A percentile compares a stretch with the other conserved stretches of the same genome.
Evolutionary conservation across 2,113 vertebrate genomes (phyloP).

Genomic region (Malurus cyaneus): DNA sequence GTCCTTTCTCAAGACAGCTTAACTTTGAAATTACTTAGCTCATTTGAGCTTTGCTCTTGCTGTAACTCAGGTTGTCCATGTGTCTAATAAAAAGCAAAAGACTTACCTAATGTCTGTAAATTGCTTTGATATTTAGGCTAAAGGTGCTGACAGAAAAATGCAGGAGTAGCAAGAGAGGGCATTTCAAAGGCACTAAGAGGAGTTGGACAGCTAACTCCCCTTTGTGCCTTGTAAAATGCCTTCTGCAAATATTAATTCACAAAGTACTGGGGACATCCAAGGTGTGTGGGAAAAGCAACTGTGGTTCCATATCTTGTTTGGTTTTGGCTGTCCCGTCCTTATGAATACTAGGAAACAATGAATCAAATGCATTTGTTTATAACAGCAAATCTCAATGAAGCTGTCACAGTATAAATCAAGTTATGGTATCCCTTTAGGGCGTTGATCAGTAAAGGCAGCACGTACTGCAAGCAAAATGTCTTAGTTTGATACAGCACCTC

Average conservation of each 20-base stretch:
- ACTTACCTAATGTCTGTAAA: conserved; percentile 37
- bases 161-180: neutral
- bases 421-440: neutral
- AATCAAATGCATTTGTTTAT: neutral
- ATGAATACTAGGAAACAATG: neutral
- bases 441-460: neutral
- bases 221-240: neutral
- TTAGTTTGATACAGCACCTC: neutral
- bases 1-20: neutral
- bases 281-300: neutral
- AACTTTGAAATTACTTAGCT: conserved; percentile 16
- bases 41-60: conserved; percentile 26
- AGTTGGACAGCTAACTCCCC: neutral
- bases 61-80: neutral
- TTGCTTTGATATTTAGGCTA: conserved; percentile 42
- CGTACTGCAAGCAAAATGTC: neutral
- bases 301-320: neutral
- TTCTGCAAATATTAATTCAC: neutral
- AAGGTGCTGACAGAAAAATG: conserved; percentile 5
- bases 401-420: neutral
- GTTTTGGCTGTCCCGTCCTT: neutral
- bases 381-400: neutral
- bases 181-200: conserved; percentile 32
- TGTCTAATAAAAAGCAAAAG: conserved; percentile 7
- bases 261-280: neutral